These are phyloP conservation scores for Peromyscus aztecus DNA, from an alignment of 2,797 vertebrate genomes.

Conservation along the genomic window DNA sequence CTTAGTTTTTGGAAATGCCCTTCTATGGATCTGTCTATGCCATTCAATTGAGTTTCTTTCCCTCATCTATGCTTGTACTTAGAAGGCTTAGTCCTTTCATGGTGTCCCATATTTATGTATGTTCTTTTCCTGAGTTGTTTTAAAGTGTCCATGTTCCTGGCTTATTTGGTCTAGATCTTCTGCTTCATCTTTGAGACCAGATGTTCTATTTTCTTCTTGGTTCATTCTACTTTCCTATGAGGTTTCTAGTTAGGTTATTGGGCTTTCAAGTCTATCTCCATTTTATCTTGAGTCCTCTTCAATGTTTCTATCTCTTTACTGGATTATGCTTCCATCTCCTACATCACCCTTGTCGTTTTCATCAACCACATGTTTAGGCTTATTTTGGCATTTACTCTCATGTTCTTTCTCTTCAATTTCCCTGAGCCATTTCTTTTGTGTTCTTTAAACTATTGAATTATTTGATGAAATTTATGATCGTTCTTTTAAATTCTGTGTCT, in stretches of 20 bases:
- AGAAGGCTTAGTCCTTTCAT: not conserved
- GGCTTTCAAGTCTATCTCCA: not conserved
- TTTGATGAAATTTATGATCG: not conserved
- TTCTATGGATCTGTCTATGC: not conserved
- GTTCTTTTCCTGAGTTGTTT: not conserved
- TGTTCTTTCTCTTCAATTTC: not conserved
- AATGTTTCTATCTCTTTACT: not conserved
- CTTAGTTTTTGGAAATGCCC: not conserved
- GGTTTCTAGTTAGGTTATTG: not conserved
- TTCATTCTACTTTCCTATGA: not conserved
- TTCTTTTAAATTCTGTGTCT: not conserved
- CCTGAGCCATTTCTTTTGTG: not conserved
- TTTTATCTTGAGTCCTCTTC: not conserved
- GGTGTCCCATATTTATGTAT: not conserved
- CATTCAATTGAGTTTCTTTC: not conserved
- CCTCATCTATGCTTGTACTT: not conserved
- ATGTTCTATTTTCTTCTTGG: not conserved
- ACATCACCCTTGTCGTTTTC: not conserved
- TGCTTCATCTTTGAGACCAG: not conserved
- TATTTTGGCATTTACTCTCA: not conserved
- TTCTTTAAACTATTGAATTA: not conserved
- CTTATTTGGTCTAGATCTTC: not conserved
- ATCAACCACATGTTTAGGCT: not conserved
- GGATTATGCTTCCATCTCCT: not conserved
- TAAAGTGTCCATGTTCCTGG: not conserved